These are phyloP conservation scores for Pipistrellus nathusii DNA, from an alignment of 2,797 vertebrate species.

Conservation along the genomic window DNA sequence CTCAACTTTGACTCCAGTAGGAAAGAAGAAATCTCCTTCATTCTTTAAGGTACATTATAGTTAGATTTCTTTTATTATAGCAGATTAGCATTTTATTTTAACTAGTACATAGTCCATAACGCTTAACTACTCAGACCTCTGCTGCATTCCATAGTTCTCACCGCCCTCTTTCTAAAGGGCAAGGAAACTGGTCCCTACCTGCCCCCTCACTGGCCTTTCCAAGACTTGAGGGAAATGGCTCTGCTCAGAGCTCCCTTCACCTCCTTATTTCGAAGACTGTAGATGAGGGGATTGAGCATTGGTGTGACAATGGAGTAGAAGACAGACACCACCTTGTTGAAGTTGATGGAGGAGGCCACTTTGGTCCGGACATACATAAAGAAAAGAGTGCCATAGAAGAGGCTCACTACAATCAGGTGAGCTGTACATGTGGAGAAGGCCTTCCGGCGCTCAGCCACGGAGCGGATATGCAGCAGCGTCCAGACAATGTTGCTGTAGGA, in stretches of 20 bases:
- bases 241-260: slow-evolving; percentile 72
- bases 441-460: slow-evolving; percentile 45
- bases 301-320: slow-evolving; percentile 83
- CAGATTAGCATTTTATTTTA: not conserved
- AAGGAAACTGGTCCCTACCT: not conserved
- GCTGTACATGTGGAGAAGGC: slow-evolving; percentile 83
- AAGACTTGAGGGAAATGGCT: slow-evolving; percentile 29
- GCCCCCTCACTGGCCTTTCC: not conserved
- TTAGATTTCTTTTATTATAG: not conserved
- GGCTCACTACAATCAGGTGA: slow-evolving; percentile 74
- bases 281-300: slow-evolving; percentile 83
- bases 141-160: not conserved
- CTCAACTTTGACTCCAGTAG: not conserved
- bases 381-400: slow-evolving; percentile 82
- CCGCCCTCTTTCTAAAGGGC: not conserved
- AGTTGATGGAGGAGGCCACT: slow-evolving; percentile 69
- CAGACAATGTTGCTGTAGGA: slow-evolving; percentile 77
- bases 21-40: not conserved
- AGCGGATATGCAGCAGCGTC: slow-evolving; percentile 63
- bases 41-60: not conserved
- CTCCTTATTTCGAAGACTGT: slow-evolving; percentile 80
- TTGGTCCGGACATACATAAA: slow-evolving; percentile 79
- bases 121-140: not conserved
- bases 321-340: slow-evolving; percentile 83
- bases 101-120: not conserved